Conservation (phyloP, 2,797 vertebrate genomes). For the Chromis chromis region DNA sequence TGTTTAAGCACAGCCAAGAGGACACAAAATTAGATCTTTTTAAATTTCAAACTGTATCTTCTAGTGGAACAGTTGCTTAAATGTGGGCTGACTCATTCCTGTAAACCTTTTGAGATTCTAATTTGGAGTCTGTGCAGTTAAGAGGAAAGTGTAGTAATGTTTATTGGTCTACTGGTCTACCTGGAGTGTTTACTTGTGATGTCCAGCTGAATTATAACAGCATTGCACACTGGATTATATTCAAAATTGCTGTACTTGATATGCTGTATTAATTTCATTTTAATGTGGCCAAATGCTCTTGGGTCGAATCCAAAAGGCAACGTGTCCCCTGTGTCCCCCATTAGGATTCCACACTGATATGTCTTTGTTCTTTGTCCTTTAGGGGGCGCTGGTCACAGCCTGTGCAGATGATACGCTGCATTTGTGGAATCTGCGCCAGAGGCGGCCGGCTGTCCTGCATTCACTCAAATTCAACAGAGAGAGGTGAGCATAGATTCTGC, state of each 20-base stretch:
- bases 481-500: slow-evolving; percentile 83
- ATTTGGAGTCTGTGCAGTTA: not conserved
- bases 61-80: not conserved
- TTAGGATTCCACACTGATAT: slow-evolving; percentile 5
- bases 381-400: slow-evolving; percentile 97
- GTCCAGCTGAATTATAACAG: not conserved
- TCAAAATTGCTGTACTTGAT: not conserved
- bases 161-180: too few relatives aligned
- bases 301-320: not conserved
- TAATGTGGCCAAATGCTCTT: not conserved
- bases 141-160: not conserved
- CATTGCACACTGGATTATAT: not conserved
- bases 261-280: not conserved
- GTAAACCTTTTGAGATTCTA: not conserved
- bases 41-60: not conserved
- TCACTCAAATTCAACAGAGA: slow-evolving; percentile 99
- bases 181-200: not conserved
- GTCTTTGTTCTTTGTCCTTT: slow-evolving; percentile 12
- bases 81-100: slow-evolving; percentile 1
- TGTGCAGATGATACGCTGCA: slow-evolving; percentile 96
- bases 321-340: not conserved
- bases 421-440: slow-evolving; percentile 98
- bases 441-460: slow-evolving; percentile 94
- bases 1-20: not conserved
- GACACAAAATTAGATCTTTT: not conserved